phyloP scores from a whole-genome alignment of 2,888 invertebrate species.

The Calliphora vomitoria region DNA sequence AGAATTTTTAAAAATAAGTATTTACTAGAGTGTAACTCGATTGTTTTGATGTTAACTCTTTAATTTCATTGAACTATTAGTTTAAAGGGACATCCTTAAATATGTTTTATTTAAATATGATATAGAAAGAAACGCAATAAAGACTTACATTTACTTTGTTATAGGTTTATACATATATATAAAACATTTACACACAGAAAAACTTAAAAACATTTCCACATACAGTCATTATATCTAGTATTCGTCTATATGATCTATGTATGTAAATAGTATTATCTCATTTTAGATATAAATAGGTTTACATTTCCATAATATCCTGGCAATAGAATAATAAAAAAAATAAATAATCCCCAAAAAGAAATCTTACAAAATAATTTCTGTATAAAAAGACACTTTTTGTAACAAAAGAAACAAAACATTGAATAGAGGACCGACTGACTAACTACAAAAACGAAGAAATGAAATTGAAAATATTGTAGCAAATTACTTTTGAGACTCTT shows the following conservation, averaged over 20 bases:
- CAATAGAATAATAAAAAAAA: conserved; percentile 1
- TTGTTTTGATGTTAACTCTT: too few species aligned
- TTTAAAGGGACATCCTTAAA: too few species aligned
- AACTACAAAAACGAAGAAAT: too few species aligned
- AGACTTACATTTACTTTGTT: conserved; percentile 4
- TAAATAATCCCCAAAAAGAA: neutral
- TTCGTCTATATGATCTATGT: neutral
- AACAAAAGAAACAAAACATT: too few species aligned
- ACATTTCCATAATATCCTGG: neutral
- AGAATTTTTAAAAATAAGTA: neutral
- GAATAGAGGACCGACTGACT: too few species aligned
- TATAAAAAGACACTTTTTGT: too few species aligned
- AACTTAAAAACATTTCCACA: neutral
- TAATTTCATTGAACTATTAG: too few species aligned
- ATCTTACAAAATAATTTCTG: neutral
- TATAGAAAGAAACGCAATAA: neutral
- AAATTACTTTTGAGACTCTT: too few species aligned
- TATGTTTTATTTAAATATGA: neutral
- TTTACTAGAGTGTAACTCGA: too few species aligned
- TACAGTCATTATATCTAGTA: neutral
- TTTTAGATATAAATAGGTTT: neutral
- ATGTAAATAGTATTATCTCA: conserved; percentile 1
- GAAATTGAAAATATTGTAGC: too few species aligned
- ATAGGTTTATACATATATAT: neutral
- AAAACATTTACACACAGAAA: neutral